These are phyloP conservation scores for Pogonomyrmex californicus DNA, from an alignment of 1,140 invertebrate species.

Conservation along the genomic window DNA sequence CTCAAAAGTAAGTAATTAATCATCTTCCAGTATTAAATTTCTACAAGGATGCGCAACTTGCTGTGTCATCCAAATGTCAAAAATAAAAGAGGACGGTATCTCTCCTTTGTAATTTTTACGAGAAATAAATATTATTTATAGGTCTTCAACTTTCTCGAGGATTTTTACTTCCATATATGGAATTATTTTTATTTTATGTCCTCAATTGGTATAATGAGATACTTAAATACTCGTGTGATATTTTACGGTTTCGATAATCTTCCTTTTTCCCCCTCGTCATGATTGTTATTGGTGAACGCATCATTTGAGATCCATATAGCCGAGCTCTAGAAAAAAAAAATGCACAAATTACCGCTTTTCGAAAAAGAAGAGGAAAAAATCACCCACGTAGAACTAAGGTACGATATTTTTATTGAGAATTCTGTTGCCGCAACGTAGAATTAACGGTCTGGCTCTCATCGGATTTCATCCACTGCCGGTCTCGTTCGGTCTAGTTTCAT, in stretches of 20 bases:
- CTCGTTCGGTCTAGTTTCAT: conserved; percentile 1
- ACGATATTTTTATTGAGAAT: neutral
- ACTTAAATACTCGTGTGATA: neutral
- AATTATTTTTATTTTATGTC: neutral
- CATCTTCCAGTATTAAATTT: no score
- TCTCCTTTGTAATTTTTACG: neutral
- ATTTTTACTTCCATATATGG: conserved; percentile 22
- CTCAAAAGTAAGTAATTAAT: no score
- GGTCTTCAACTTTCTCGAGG: conserved; percentile 4
- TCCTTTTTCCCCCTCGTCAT: neutral
- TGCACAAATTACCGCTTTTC: neutral
- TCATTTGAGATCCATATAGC: neutral
- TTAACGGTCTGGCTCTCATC: neutral
- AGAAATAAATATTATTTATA: conserved; percentile 24
- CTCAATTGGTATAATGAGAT: conserved; percentile 4
- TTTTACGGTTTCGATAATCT: conserved; percentile 6
- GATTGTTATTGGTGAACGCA: neutral
- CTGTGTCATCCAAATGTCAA: neutral
- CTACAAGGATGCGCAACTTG: no score
- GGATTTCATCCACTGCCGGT: neutral
- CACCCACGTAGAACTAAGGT: neutral
- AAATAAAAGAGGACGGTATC: neutral
- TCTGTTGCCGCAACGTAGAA: neutral
- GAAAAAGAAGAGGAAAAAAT: neutral
- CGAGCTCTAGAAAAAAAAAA: neutral